Conservation (phyloP, 1,140 invertebrate species). For the Bombus superbus region DNA sequence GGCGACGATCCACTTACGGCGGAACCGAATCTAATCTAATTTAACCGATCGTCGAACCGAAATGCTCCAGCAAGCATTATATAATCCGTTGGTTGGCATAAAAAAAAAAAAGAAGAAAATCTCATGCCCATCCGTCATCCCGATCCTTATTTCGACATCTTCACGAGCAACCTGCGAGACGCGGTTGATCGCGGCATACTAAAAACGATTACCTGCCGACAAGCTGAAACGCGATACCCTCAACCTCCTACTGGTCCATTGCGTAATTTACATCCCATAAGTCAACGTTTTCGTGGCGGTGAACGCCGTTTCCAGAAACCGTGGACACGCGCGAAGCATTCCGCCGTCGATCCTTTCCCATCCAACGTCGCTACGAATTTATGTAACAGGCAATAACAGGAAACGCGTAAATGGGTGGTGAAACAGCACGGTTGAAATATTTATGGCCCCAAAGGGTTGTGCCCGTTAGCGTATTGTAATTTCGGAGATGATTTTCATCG, state of each 20-base stretch:
- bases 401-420: not conserved
- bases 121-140: constrained; percentile 35
- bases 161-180: constrained; percentile 55
- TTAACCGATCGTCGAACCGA: constrained; percentile 33
- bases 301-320: constrained; percentile 33
- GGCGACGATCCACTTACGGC: not conserved
- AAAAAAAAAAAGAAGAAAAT: constrained; percentile 1
- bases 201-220: constrained; percentile 63
- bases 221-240: constrained; percentile 62
- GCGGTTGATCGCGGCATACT: constrained; percentile 49
- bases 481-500: not conserved
- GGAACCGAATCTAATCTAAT: constrained; percentile 22
- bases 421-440: not conserved
- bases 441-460: not conserved
- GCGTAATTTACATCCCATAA: constrained; percentile 64
- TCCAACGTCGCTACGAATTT: not conserved
- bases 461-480: not conserved
- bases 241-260: constrained; percentile 60
- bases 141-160: constrained; percentile 52
- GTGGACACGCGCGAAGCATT: constrained; percentile 4
- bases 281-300: constrained; percentile 23
- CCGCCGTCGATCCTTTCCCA: not conserved
- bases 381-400: not conserved
- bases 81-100: constrained; percentile 13
- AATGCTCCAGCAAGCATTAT: not conserved